phyloP scores from a whole-genome alignment of 2,113 vertebrate genomes.

The Gymnocephalus cernua region DNA sequence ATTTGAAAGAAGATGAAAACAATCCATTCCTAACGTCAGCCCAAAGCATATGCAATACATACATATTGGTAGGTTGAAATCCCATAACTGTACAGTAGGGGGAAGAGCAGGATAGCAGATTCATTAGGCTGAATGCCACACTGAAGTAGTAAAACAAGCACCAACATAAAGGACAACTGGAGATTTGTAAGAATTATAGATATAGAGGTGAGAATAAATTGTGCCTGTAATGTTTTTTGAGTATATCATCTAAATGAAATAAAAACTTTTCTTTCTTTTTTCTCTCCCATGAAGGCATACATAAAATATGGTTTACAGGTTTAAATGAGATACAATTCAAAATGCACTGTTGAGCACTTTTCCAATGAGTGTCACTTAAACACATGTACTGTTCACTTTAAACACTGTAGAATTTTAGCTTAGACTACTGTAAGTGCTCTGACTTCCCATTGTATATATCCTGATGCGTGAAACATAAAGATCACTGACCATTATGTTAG shows the following conservation, averaged over 20 bases:
- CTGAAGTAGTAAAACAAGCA: not conserved
- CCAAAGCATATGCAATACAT: not conserved
- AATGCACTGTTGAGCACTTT: not conserved
- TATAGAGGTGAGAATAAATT: not conserved
- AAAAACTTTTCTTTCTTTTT: not conserved
- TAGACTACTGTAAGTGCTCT: not conserved
- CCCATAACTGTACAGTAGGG: conserved; percentile 68
- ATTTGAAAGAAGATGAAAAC: conserved; percentile 10
- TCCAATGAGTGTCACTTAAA: not conserved
- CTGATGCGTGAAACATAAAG: not conserved
- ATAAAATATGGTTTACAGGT: not conserved
- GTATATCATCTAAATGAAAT: no score
- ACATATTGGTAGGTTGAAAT: conserved; percentile 24
- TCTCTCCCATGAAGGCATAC: not conserved
- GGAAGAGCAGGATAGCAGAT: conserved; percentile 68
- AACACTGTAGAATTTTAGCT: not conserved
- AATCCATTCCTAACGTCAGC: not conserved
- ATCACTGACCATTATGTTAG: not conserved
- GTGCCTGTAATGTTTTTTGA: not conserved
- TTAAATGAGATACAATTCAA: not conserved
- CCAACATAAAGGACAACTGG: not conserved
- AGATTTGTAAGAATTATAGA: not conserved
- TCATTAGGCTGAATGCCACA: conserved; percentile 12
- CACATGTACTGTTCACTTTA: not conserved
- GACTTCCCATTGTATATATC: not conserved